phyloP scores from a whole-genome alignment of 2,888 invertebrate species.

The Rugalucina vietnamica region DNA sequence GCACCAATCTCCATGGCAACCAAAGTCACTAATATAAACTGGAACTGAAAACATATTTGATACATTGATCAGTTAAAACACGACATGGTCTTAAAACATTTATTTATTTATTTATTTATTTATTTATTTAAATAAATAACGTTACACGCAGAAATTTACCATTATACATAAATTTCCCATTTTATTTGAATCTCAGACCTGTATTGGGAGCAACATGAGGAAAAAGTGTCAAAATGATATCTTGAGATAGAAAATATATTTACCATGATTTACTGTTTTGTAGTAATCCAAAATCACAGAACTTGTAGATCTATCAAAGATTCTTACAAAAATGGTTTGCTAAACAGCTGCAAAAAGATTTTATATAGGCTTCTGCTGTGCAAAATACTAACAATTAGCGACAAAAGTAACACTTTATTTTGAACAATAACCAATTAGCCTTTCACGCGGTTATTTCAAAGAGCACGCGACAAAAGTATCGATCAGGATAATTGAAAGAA shows the following conservation, averaged over 20 bases:
- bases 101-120: too few species aligned
- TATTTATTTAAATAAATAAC: too few species aligned
- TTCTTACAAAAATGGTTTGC: neutral
- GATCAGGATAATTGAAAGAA: slow-evolving; percentile 17
- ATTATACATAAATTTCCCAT: too few species aligned
- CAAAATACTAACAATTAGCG: neutral
- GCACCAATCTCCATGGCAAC: too few species aligned
- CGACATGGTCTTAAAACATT: too few species aligned
- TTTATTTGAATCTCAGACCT: neutral
- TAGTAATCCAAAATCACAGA: neutral
- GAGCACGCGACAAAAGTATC: slow-evolving; percentile 16
- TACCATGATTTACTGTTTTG: neutral
- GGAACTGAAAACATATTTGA: too few species aligned
- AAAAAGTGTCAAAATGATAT: neutral
- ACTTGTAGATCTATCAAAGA: neutral
- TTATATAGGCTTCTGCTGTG: neutral
- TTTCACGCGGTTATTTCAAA: slow-evolving; percentile 17
- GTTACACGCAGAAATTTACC: too few species aligned
- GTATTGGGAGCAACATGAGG: neutral
- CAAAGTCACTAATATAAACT: too few species aligned
- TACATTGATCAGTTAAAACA: too few species aligned
- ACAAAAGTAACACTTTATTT: slow-evolving; percentile 7
- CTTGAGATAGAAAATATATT: neutral
- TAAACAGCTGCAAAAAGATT: neutral
- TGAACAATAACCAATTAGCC: neutral